These are phyloP conservation scores for Nycticryphes semicollaris DNA, from an alignment of 2,113 vertebrate genomes.

Conservation along the genomic window DNA sequence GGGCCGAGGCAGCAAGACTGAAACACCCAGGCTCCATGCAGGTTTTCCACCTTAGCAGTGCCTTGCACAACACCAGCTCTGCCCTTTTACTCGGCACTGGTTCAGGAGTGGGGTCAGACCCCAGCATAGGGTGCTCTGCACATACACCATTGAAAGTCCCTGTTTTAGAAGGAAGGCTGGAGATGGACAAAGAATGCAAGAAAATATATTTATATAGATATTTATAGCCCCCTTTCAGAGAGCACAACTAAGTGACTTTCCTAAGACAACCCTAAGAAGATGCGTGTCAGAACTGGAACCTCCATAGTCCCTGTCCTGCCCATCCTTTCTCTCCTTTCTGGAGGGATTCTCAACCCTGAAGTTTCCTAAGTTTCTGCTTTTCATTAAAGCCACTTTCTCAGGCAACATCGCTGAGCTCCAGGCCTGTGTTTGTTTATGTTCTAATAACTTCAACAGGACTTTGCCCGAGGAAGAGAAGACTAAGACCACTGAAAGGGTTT, in stretches of 20 bases:
- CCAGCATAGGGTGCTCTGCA: background rate
- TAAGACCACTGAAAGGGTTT: background rate
- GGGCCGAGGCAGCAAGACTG: background rate
- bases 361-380: conserved; percentile 37
- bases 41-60: background rate
- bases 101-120: background rate
- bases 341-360: background rate
- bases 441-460: background rate
- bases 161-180: background rate
- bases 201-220: background rate
- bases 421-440: background rate
- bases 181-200: background rate
- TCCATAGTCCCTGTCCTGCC: background rate
- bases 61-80: background rate
- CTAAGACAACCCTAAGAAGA: background rate
- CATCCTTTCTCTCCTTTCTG: background rate
- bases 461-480: background rate
- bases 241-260: background rate
- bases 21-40: accelerated
- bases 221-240: background rate
- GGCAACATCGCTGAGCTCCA: background rate
- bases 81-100: background rate
- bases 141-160: background rate
- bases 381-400: conserved; percentile 52
- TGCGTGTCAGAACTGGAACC: background rate